Evolutionary conservation across 2,888 invertebrate genomes (phyloP).

Genomic region (Sympetrum striolatum): DNA sequence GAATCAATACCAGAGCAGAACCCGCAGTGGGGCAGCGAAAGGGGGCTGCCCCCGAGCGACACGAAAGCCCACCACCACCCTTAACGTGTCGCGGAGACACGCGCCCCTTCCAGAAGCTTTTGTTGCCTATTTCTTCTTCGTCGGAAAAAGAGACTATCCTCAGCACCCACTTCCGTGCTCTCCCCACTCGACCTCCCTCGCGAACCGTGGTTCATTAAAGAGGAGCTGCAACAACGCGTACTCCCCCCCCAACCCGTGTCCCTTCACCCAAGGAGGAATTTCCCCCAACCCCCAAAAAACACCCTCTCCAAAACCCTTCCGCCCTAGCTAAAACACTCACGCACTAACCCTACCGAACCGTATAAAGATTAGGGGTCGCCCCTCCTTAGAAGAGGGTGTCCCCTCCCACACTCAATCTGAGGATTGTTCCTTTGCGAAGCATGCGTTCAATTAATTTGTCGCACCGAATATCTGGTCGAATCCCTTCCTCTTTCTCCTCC

Average conservation of each 20-base stretch:
- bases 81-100: neutral
- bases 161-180: neutral
- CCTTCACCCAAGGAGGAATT: neutral
- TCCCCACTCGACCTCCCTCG: neutral
- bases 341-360: neutral
- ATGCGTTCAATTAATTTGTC: neutral
- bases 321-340: neutral
- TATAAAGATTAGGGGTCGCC: neutral
- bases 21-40: neutral
- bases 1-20: neutral
- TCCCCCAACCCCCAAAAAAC: neutral
- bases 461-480: neutral
- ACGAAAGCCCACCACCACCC: neutral
- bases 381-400: neutral
- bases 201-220: neutral
- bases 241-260: neutral
- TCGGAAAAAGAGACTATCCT: no score
- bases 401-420: neutral
- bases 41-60: neutral
- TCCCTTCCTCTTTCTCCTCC: neutral
- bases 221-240: neutral
- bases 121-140: neutral
- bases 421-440: neutral
- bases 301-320: neutral
- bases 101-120: neutral